Evolutionary conservation across 2,797 vertebrate genomes (phyloP), one percentile per base, ranked within the genome.

Genomic region (Oophaga sylvatica): DNA sequence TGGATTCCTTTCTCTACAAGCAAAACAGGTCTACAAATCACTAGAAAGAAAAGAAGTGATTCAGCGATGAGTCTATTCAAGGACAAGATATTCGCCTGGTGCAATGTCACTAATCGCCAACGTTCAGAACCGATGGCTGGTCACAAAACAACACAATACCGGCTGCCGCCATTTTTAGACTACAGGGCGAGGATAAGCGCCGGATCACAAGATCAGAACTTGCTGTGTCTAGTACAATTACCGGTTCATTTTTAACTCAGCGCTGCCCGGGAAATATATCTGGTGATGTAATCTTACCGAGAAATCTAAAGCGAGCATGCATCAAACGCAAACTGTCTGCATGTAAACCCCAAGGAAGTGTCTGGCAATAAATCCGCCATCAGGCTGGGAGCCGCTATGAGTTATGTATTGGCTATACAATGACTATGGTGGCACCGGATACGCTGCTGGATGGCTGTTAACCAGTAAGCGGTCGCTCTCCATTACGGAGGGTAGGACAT

Each of bases 21-120:
- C 35, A 90, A 91, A 91, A 91, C 67, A n/a, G 88, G 83, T 53
- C 80, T 90, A 91, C 91, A 91, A 89, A 88, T 88, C 87, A 88
- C 87, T 88, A 88, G 81, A 80, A 82, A 84, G 82, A 88, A 88
- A 78, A 80, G 75, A 71, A 88, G 56, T 45, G 76, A 88, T 84
- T 80, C 67, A 75, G 87, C 81, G 60, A 80, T 5, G 56, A 80
- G 67, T 56, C 76, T 67, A 76, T 65, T 76, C 63, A 81, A 19
- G 80, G 80, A 65, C 60, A 81, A 70, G 22, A 63, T 48, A 59
- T 84, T 84, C 17, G 73, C 45, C 71, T 20, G 20, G 45, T 53
- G 71, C 12, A 85, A 78, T 78, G 60, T 60, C 29, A 80, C 35
- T 70, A 67, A n/a, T 68, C 20, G 20, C n/a, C 26, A 35, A 67